Conservation (phyloP, 2,888 invertebrate genomes). For the Proisotoma minuta region DNA sequence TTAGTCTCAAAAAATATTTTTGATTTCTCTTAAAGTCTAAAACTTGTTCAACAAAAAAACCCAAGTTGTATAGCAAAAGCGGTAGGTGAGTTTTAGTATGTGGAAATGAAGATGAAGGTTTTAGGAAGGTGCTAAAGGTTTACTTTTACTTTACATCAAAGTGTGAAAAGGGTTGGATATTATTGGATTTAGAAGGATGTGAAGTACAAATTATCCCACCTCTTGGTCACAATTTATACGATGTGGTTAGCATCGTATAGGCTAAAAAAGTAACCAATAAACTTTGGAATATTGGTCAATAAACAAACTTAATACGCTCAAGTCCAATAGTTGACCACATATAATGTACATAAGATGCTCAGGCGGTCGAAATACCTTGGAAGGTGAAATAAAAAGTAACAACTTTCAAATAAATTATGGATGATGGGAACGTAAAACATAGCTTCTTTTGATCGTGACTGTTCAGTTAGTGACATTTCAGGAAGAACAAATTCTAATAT, state of each 20-base stretch:
- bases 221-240: background rate
- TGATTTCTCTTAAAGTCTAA: no score
- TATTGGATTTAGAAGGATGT: background rate
- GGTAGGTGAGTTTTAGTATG: no score
- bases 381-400: constrained; percentile 2
- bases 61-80: no score
- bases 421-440: background rate
- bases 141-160: background rate
- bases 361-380: background rate
- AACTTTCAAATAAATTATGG: no score
- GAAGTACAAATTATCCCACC: background rate
- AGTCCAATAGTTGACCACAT: background rate
- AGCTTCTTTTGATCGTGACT: background rate
- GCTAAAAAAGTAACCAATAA: constrained; percentile 1
- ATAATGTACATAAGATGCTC: background rate
- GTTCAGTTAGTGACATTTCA: background rate
- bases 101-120: no score
- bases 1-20: no score
- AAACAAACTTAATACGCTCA: constrained; percentile 7
- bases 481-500: constrained; percentile 10
- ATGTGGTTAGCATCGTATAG: background rate
- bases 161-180: constrained; percentile 13
- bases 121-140: no score
- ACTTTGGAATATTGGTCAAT: constrained; percentile 3
- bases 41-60: no score